Evolutionary conservation across 2,888 invertebrate genomes (phyloP).

Genomic region (Diarsia mendica): DNA sequence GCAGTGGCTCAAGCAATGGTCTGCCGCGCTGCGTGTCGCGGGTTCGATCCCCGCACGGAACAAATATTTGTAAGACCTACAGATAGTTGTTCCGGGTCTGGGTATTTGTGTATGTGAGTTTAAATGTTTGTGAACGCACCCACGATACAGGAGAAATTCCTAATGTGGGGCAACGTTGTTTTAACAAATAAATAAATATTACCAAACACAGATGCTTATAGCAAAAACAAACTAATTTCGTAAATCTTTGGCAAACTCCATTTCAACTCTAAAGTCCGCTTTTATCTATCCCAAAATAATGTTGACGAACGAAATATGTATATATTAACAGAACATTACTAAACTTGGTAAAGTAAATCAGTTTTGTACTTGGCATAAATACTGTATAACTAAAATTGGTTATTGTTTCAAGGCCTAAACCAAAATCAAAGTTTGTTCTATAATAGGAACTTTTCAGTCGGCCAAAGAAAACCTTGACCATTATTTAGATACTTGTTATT

Average conservation of each 20-base stretch:
- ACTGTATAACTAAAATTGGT: background rate
- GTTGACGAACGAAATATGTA: background rate
- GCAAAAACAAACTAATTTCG: background rate
- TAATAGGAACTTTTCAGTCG: background rate
- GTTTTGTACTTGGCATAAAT: no score
- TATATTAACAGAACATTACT: constrained; percentile 3
- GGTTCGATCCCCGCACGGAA: no score
- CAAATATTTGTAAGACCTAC: no score
- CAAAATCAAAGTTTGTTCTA: background rate
- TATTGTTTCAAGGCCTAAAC: background rate
- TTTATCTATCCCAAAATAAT: background rate
- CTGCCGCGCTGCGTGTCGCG: no score
- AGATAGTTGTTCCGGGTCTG: no score
- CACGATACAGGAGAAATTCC: no score
- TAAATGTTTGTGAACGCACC: no score
- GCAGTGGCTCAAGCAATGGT: no score
- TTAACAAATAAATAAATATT: no score
- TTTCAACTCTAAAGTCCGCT: background rate
- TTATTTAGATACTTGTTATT: background rate
- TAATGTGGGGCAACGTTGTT: no score
- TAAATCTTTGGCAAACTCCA: background rate
- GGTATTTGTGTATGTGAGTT: no score
- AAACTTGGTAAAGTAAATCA: constrained; percentile 19
- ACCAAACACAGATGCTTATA: background rate
- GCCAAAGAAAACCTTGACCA: background rate